These are phyloP conservation scores for Geotrupes spiniger DNA, from an alignment of 2,888 invertebrate genomes.

Conservation along the genomic window DNA sequence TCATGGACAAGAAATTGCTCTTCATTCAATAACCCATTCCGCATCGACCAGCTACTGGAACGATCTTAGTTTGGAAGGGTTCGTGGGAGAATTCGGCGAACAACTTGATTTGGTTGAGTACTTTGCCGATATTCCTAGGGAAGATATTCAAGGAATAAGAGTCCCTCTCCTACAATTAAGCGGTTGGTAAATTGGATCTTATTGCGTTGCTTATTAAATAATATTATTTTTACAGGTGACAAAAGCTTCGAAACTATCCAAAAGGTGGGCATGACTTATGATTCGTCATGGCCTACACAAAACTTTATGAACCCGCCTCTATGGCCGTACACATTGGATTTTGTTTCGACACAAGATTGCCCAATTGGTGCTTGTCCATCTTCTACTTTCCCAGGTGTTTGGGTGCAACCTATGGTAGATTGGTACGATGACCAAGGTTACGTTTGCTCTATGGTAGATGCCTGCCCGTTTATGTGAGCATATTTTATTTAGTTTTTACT, in stretches of 20 bases:
- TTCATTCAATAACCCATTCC: slow-evolving; percentile 66
- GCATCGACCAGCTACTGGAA: slow-evolving; percentile 60
- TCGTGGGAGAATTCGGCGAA: slow-evolving; percentile 59
- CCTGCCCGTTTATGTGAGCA: slow-evolving; percentile 51
- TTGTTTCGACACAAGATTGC: slow-evolving; percentile 54
- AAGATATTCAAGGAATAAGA: slow-evolving; percentile 51
- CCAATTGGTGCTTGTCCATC: slow-evolving; percentile 55
- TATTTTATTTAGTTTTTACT: background rate
- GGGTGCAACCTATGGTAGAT: slow-evolving; percentile 61
- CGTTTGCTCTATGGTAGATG: slow-evolving; percentile 58
- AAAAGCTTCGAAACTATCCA: slow-evolving; percentile 52
- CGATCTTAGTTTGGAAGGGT: slow-evolving; percentile 51
- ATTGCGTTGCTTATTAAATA: too few species aligned
- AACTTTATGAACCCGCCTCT: slow-evolving; percentile 49
- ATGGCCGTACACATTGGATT: slow-evolving; percentile 66
- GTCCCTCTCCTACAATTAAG: slow-evolving; percentile 58
- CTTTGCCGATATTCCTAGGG: slow-evolving; percentile 56
- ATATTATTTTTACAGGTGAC: slow-evolving; percentile 48
- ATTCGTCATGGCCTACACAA: slow-evolving; percentile 59
- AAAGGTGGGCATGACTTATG: slow-evolving; percentile 54
- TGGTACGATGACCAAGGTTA: slow-evolving; percentile 51
- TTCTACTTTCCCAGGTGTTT: slow-evolving; percentile 54
- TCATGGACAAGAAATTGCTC: slow-evolving; percentile 64
- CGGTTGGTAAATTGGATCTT: too few species aligned
- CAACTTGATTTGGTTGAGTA: slow-evolving; percentile 54